Evolutionary conservation across 2,888 invertebrate genomes (phyloP).

Genomic region (Toxonevra muliebris): DNA sequence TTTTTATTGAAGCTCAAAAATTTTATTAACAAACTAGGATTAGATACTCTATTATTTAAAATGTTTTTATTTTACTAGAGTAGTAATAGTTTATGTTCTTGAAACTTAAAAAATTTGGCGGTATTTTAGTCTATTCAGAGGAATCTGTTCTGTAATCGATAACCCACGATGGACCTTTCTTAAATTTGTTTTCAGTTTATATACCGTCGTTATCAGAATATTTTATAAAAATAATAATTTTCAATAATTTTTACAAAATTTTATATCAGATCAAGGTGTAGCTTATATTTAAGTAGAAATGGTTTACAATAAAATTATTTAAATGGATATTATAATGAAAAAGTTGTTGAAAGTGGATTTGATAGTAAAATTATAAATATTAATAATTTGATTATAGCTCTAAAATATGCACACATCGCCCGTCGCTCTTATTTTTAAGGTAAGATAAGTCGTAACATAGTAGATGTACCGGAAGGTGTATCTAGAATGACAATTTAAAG

Average conservation of each 20-base stretch:
- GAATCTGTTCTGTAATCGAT: constrained; percentile 76
- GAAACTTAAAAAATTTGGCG: constrained; percentile 77
- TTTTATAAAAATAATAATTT: constrained; percentile 67
- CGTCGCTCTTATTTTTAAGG: constrained; percentile 76
- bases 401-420: constrained; percentile 82
- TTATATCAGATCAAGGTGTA: constrained; percentile 78
- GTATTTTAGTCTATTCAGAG: constrained; percentile 76
- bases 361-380: constrained; percentile 68
- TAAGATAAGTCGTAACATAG: constrained; percentile 86
- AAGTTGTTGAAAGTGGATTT: constrained; percentile 72
- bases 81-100: constrained; percentile 71
- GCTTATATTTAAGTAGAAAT: constrained; percentile 73
- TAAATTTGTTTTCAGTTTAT: constrained; percentile 68
- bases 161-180: constrained; percentile 67
- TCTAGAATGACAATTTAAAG: constrained; percentile 73
- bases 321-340: constrained; percentile 66
- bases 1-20: constrained; percentile 72
- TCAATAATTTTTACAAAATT: constrained; percentile 65
- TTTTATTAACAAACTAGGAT: constrained; percentile 72
- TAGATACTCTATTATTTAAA: constrained; percentile 75
- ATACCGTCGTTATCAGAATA: constrained; percentile 65
- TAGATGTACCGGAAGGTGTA: constrained; percentile 80
- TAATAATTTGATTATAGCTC: constrained; percentile 70
- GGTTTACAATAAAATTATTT: constrained; percentile 73
- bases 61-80: constrained; percentile 62